Evolutionary conservation across 2,797 vertebrate genomes (phyloP), one percentile per base, ranked within the genome.

Genomic region (Hoplostethus atlanticus): DNA sequence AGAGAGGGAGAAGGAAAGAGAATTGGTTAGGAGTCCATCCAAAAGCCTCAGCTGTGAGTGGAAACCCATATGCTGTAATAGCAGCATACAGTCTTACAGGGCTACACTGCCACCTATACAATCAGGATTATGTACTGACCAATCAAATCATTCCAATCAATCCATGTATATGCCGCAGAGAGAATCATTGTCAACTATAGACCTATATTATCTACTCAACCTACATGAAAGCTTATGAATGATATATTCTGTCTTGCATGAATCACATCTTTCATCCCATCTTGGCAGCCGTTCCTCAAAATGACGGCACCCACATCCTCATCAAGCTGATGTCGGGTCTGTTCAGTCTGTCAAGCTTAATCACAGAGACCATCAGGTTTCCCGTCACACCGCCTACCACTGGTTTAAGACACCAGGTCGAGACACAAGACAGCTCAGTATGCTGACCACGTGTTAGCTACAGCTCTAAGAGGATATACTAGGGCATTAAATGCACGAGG

Each of bases 41-140:
- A 86, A 84, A 58, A 77, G 67, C 57, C 52, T 87, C 58, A 80
- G 79, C 76, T 80, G 78, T 71, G 69, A 84, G 61, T 62, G 61
- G 76, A 77, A 79, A 62, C 70, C 76, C 80, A 83, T 87, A 85
- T 78, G 77, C 64, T 75, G 65, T 56, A 82, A 84, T 64, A 53
- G 68, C 61, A 80, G 76, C 62, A 61, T 50, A 62, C 57, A 25
- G 34, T 76, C 71, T 58, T 52, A 60, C 54, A 17, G 54, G 66
- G 60, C 55, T 17, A n/a, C 64, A 67, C 28, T 62, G 59, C 42
- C 60, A 54, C 38, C 56, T 71, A 42, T 21, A 51, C 50, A 80
- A 65, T 69, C 61, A 80, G 44, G 60, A 69, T 62, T 58, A 77
- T 77, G 78, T 55, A 68, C 25, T 9, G 51, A 57, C 28, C 50